Evolutionary conservation across 1,140 invertebrate genomes (phyloP), one percentile per base, ranked within the genome.

Genomic region (Nixonia krombeini): DNA sequence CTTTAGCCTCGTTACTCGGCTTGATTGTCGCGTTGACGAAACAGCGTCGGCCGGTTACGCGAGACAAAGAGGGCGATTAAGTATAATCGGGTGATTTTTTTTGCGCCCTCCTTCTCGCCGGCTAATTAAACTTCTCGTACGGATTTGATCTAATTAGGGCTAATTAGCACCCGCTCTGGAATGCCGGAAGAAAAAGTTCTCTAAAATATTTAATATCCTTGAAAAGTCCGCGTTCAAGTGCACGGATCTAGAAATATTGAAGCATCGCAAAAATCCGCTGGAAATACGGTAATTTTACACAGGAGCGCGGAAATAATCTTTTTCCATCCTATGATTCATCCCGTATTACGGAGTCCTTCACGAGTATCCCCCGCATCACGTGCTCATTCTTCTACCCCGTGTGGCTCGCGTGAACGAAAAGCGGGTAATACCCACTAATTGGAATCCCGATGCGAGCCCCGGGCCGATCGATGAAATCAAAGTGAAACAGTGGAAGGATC

Each of bases 401-500:
- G 53, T 12, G 12, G 23, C n/a, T n/a, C n/a, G n/a, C n/a, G n/a
- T n/a, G 8, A 41, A 64, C 49, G 33, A 65, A 67, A 59, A 45
- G 29, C 59, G 16, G 45, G 38, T 59, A 59, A 59, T 59, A 50
- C 63, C 50, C 45, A 51, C 64, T 61, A 68, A 68, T 68, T 68
- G 62, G 53, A 58, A 49, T 67, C 41, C 49, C 55, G 53, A 58
- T 63, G 62, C 52, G 68, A 52, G 41, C 37, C 49, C 53, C 40
- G 56, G 29, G 50, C 37, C 41, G 55, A 72, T 67, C 69, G 63
- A 67, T 72, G 59, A 59, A 72, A 64, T 72, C 45, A 63, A 63
- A 72, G 40, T 59, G 55, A 61, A 64, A 63, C 50, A 45, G 40
- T 50, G 29, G 46, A n/a, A 41, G 52, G 16, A 49, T 47, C 29